A percentile compares a stretch with the other conserved stretches of the same genome.
phyloP scores from a whole-genome alignment of 2,797 vertebrate species.

The Nyctibius grandis region DNA sequence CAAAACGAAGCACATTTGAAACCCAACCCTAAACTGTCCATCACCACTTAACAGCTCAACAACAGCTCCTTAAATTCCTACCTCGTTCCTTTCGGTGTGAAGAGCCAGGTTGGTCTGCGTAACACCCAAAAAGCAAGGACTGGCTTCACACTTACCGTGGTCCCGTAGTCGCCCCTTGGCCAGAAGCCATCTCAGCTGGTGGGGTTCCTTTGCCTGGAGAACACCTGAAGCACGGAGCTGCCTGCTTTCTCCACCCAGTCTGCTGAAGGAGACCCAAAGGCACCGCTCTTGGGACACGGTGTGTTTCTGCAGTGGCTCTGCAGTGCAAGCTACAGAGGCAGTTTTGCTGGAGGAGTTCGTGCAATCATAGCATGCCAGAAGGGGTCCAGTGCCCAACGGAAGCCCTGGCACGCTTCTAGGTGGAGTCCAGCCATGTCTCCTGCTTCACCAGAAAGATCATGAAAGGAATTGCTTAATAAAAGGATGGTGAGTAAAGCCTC shows the following conservation, averaged over 20 bases:
- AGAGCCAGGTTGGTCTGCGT: background rate
- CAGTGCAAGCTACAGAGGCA: rapidly evolving
- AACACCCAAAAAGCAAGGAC: background rate
- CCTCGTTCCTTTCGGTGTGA: background rate
- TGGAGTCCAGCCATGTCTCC: background rate
- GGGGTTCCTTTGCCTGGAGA: background rate
- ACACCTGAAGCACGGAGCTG: background rate
- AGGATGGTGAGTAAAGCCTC: background rate
- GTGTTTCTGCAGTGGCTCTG: background rate
- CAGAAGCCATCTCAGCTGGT: background rate
- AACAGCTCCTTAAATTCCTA: background rate
- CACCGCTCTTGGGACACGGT: background rate
- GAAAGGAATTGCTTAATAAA: background rate
- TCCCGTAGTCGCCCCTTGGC: rapidly evolving
- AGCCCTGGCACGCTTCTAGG: background rate
- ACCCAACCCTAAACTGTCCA: background rate
- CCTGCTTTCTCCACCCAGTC: background rate
- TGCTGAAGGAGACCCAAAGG: background rate
- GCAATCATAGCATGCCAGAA: background rate
- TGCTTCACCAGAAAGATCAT: background rate
- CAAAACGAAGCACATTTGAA: background rate
- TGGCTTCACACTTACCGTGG: rapidly evolving
- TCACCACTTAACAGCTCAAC: background rate
- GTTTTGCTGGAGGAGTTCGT: background rate
- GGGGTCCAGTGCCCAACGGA: rapidly evolving